phyloP scores from a whole-genome alignment of 2,797 vertebrate species.

The Phrynocephalus forsythii region DNA sequence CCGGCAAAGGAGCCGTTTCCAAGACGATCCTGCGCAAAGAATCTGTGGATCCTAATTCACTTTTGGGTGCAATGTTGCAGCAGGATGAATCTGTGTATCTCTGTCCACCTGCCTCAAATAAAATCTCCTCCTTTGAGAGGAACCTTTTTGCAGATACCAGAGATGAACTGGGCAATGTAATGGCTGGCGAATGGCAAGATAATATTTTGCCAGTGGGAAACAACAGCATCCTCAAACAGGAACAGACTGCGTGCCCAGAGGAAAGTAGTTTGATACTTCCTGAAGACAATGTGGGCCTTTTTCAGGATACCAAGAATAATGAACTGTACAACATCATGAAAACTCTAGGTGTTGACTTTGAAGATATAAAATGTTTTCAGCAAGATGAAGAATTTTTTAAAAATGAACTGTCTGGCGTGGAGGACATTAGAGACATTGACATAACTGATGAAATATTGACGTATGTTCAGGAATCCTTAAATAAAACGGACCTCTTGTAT shows the following conservation, averaged over 20 bases:
- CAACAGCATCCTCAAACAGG: constrained; percentile 73
- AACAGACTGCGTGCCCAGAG: constrained; percentile 68
- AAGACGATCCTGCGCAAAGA: constrained; percentile 60
- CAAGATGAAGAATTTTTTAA: constrained; percentile 82
- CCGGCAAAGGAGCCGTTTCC: constrained; percentile 62
- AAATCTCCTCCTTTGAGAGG: constrained; percentile 68
- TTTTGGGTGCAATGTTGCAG: constrained; percentile 78
- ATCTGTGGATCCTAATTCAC: constrained; percentile 76
- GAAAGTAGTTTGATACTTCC: constrained; percentile 55
- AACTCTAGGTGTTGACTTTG: constrained; percentile 81
- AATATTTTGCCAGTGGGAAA: constrained; percentile 66
- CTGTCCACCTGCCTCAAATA: constrained; percentile 75
- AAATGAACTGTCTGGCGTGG: constrained; percentile 69
- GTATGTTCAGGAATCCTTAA: constrained; percentile 83
- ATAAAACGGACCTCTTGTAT: constrained; percentile 74
- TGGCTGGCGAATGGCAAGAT: constrained; percentile 72
- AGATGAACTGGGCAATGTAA: constrained; percentile 59
- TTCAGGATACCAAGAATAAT: constrained; percentile 76
- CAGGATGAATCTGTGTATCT: constrained; percentile 84
- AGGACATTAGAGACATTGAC: constrained; percentile 78
- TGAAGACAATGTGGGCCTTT: constrained; percentile 65
- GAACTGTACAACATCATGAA: constrained; percentile 86
- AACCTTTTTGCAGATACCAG: constrained; percentile 64
- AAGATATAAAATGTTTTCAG: constrained; percentile 79
- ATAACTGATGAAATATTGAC: constrained; percentile 83